Percentiles rank a stretch among this genome's conserved stretches.
Conservation (phyloP, 2,888 invertebrate species). For the Tipula helvola region DNA sequence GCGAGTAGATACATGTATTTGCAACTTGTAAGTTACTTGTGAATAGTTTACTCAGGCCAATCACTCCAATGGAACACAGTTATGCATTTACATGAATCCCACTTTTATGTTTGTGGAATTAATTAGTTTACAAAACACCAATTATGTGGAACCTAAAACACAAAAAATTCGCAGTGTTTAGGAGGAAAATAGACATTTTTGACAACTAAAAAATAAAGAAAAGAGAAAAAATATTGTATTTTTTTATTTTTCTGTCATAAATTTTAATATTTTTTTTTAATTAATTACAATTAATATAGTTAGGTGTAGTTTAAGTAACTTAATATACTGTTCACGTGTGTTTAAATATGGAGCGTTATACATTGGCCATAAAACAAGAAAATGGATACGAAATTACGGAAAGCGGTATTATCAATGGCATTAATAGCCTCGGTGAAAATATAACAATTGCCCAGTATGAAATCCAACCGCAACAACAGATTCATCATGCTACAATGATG, state of each 20-base stretch:
- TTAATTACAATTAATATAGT: neutral
- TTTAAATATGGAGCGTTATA: neutral
- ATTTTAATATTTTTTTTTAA: neutral
- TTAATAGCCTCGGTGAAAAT: neutral
- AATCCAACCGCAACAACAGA: neutral
- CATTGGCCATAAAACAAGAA: neutral
- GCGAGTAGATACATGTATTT: too few relatives aligned
- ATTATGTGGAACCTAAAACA: neutral
- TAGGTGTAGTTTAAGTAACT: neutral
- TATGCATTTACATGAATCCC: too few relatives aligned
- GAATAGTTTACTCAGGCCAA: too few relatives aligned
- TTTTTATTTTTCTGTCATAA: neutral
- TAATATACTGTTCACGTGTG: neutral
- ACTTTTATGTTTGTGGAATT: neutral
- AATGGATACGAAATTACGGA: constrained; percentile 4
- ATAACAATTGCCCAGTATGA: neutral
- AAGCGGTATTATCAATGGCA: neutral
- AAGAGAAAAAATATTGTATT: neutral
- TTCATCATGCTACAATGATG: neutral
- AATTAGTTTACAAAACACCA: neutral
- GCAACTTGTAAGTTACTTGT: too few relatives aligned
- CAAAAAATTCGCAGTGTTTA: neutral
- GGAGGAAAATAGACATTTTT: neutral
- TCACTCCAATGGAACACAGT: too few relatives aligned
- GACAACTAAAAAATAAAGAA: neutral